Conservation (phyloP, 2,888 invertebrate species). For the Eupithecia abbreviata region DNA sequence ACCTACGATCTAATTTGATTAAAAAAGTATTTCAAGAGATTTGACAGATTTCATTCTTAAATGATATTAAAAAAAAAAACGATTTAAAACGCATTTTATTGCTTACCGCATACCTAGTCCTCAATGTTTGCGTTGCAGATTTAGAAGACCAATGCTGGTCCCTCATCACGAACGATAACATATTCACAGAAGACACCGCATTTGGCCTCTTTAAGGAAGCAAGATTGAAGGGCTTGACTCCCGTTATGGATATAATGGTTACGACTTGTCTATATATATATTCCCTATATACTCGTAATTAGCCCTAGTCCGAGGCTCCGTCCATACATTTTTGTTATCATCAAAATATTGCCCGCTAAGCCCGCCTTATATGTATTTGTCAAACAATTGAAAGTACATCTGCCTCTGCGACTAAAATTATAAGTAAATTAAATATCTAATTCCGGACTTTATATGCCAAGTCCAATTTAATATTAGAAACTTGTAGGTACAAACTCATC, state of each 20-base stretch:
- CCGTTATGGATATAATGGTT: constrained; percentile 88
- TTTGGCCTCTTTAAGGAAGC: constrained; percentile 87
- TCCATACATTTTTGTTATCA: not conserved
- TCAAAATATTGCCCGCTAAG: too few relatives aligned
- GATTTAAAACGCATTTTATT: not conserved
- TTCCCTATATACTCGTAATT: not conserved
- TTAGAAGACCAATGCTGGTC: constrained; percentile 91
- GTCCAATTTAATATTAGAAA: too few relatives aligned
- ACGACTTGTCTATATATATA: not conserved
- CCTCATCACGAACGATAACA: constrained; percentile 87
- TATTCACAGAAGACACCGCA: constrained; percentile 90
- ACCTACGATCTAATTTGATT: not conserved
- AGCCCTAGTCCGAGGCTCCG: not conserved
- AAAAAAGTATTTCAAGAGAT: too few relatives aligned
- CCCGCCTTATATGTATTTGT: too few relatives aligned
- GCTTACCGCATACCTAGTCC: not conserved
- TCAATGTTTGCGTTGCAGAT: constrained; percentile 70
- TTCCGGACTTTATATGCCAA: too few relatives aligned
- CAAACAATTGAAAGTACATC: too few relatives aligned
- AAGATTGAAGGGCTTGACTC: constrained; percentile 78
- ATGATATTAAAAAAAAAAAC: too few relatives aligned
- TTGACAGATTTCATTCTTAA: too few relatives aligned
- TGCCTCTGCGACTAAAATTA: too few relatives aligned
- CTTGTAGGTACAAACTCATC: not conserved
- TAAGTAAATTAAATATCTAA: too few relatives aligned